Evolutionary conservation across 2,113 vertebrate species (phyloP).

Genomic region (Seriola aureovittata): DNA sequence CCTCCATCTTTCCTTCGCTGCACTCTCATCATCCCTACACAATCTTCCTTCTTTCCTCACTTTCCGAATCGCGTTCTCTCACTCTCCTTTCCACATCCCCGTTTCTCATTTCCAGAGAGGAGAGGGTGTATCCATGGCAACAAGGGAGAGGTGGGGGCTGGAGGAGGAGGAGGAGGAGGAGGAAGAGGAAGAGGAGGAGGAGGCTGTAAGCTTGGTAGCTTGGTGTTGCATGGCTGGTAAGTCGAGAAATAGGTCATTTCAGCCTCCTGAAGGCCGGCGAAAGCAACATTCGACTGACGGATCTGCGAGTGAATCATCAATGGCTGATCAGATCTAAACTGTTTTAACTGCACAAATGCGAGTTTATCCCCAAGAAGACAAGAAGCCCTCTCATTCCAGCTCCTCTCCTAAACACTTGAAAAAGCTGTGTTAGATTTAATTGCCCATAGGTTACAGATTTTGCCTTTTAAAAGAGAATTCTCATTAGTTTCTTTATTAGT

Average conservation of each 20-base stretch:
- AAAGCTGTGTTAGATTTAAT: constrained; percentile 48
- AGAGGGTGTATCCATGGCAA: constrained; percentile 86
- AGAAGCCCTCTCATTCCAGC: constrained; percentile 31
- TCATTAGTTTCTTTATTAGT: constrained; percentile 58
- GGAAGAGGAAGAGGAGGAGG: constrained; percentile 31
- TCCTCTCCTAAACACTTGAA: constrained; percentile 35
- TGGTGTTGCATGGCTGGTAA: constrained; percentile 76
- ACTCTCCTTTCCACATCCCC: constrained; percentile 62
- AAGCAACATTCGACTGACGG: constrained; percentile 41
- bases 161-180: constrained; percentile 35
- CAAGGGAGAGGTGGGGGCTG: constrained; percentile 75
- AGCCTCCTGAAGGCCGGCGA: constrained; percentile 42
- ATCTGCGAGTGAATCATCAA: constrained; percentile 60
- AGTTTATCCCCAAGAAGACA: constrained; percentile 24
- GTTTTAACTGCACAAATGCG: constrained; percentile 47
- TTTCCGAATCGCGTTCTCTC: constrained; percentile 53
- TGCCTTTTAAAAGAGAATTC: constrained; percentile 39
- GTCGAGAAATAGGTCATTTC: constrained; percentile 81
- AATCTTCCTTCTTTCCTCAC: constrained; percentile 59
- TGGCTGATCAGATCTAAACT: constrained; percentile 64
- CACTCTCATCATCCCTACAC: constrained; percentile 63
- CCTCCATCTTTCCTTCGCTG: constrained; percentile 55
- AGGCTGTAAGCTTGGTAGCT: constrained; percentile 57
- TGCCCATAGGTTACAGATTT: constrained; percentile 53
- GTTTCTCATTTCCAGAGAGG: constrained; percentile 80